These are phyloP conservation scores for Alectura lathami DNA, from an alignment of 2,113 vertebrate species.

Conservation along the genomic window DNA sequence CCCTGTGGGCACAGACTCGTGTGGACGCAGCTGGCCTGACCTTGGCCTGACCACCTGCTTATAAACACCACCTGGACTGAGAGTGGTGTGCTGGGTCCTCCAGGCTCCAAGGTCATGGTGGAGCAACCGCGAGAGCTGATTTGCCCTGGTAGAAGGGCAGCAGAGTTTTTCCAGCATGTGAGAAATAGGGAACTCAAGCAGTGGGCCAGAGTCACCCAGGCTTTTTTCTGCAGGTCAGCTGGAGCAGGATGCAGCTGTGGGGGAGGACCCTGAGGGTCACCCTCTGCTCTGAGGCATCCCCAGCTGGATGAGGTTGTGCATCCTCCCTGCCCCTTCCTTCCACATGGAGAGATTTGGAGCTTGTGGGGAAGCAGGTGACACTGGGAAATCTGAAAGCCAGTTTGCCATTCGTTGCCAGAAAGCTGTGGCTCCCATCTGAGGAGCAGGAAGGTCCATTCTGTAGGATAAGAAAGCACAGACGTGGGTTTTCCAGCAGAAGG, in stretches of 20 bases:
- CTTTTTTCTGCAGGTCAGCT: background rate
- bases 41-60: background rate
- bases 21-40: too few relatives aligned
- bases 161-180: background rate
- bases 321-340: background rate
- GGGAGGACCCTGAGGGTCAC: background rate
- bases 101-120: background rate
- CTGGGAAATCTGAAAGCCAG: background rate
- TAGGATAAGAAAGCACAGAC: background rate
- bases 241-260: background rate
- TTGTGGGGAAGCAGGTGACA: background rate
- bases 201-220: background rate
- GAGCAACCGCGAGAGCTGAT: background rate
- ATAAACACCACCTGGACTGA: background rate
- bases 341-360: background rate
- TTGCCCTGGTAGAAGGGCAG: background rate
- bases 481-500: background rate
- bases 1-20: too few relatives aligned
- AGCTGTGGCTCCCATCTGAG: background rate
- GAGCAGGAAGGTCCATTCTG: rapidly evolving
- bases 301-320: background rate
- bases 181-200: background rate
- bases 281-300: background rate
- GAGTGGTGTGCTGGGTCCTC: background rate
- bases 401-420: background rate